phyloP scores from a whole-genome alignment of 2,113 vertebrate genomes.

The Poeciliopsis turrubarensis region DNA sequence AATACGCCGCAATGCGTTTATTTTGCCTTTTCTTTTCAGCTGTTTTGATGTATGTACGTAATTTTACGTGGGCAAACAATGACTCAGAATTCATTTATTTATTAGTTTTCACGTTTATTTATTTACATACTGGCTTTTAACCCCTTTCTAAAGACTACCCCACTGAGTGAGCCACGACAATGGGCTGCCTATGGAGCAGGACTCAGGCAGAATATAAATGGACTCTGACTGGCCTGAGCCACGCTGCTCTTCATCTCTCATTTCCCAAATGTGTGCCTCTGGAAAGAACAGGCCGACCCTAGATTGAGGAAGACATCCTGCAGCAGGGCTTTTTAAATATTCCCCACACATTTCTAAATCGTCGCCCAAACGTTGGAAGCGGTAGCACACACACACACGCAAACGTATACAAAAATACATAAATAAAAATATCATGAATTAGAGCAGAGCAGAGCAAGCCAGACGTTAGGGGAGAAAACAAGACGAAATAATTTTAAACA shows the following conservation, averaged over 20 bases:
- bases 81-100: not conserved
- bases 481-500: conserved; percentile 8
- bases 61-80: not conserved
- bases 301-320: conserved; percentile 55
- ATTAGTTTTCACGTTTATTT: not conserved
- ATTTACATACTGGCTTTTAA: conserved; percentile 44
- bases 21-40: no score
- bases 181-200: conserved; percentile 70
- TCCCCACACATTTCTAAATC: conserved; percentile 38
- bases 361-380: conserved; percentile 25
- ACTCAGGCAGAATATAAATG: conserved; percentile 75
- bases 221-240: conserved; percentile 45
- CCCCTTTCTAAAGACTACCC: conserved; percentile 53
- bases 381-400: conserved; percentile 13
- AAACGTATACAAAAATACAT: no score
- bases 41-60: no score
- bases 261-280: conserved; percentile 67
- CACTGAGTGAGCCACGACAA: conserved; percentile 67
- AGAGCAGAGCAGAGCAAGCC: not conserved
- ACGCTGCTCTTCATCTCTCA: conserved; percentile 63
- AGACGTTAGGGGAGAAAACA: not conserved
- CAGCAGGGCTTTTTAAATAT: conserved; percentile 52
- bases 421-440: not conserved
- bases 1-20: no score
- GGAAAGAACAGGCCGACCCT: conserved; percentile 39